Conservation (phyloP, 2,113 vertebrate genomes). For the Lampris incognitus region DNA sequence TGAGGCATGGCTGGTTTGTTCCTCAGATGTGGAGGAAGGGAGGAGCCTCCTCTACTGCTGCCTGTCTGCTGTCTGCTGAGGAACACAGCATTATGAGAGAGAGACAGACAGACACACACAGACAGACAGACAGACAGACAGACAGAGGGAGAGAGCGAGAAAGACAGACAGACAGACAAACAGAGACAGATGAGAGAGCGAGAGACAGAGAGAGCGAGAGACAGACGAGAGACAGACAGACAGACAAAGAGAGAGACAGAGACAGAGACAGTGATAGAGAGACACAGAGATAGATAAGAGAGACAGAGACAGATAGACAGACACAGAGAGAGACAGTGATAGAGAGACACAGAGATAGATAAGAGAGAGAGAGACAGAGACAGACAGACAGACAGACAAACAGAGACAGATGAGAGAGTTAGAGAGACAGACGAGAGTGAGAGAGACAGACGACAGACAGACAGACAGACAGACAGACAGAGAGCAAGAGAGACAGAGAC, state of each 20-base stretch:
- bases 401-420: too few species aligned
- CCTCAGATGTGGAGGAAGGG: conserved; percentile 47
- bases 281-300: neutral
- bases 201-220: conserved; percentile 2
- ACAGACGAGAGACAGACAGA: neutral
- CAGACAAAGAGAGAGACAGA: neutral
- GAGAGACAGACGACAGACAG: too few species aligned
- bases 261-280: neutral
- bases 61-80: conserved; percentile 3
- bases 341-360: neutral
- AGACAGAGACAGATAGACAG: neutral
- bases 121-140: conserved; percentile 7
- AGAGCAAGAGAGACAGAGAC: too few species aligned
- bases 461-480: too few species aligned
- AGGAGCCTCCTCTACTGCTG: conserved; percentile 43
- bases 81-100: conserved; percentile 33
- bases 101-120: neutral
- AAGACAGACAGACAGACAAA: conserved; percentile 16
- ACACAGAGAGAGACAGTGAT: rapidly evolving
- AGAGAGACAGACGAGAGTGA: too few species aligned
- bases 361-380: too few species aligned
- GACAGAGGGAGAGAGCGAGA: conserved; percentile 11
- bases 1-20: conserved; percentile 6
- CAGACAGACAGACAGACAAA: too few species aligned
- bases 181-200: neutral